phyloP scores from a whole-genome alignment of 2,113 vertebrate genomes.

The Hippopotamus amphibius region DNA sequence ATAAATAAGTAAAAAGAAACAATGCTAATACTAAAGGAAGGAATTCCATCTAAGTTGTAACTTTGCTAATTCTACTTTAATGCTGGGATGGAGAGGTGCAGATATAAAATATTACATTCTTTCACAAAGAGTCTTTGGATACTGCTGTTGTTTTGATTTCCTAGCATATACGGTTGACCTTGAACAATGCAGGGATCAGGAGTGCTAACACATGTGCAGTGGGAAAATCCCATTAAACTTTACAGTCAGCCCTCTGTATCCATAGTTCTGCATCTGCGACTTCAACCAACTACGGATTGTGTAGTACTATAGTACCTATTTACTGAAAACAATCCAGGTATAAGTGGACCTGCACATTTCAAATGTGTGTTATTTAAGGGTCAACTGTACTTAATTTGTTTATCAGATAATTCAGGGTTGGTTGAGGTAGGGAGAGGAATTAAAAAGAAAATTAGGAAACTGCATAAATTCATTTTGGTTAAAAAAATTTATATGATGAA shows the following conservation, averaged over 20 bases:
- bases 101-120: constrained; percentile 9
- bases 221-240: background rate
- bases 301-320: background rate
- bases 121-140: constrained; percentile 60
- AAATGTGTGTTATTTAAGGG: background rate
- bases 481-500: constrained; percentile 42
- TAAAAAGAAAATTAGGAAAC: constrained; percentile 38
- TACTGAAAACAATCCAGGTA: background rate
- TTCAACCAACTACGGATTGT: background rate
- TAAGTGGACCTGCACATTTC: background rate
- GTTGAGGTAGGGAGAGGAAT: background rate
- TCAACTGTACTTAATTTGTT: constrained; percentile 36
- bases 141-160: background rate
- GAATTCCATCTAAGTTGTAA: constrained; percentile 37
- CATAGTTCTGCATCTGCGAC: background rate
- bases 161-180: background rate
- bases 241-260: background rate
- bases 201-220: background rate
- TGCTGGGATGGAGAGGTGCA: background rate
- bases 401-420: constrained; percentile 28
- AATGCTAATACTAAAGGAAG: constrained; percentile 20
- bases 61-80: constrained; percentile 41
- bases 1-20: constrained; percentile 36
- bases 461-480: constrained; percentile 38
- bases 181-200: background rate